A percentile compares a stretch with the other conserved stretches of the same genome.
These are phyloP conservation scores for Nicator chloris DNA, from an alignment of 2,113 vertebrate genomes.

Conservation along the genomic window DNA sequence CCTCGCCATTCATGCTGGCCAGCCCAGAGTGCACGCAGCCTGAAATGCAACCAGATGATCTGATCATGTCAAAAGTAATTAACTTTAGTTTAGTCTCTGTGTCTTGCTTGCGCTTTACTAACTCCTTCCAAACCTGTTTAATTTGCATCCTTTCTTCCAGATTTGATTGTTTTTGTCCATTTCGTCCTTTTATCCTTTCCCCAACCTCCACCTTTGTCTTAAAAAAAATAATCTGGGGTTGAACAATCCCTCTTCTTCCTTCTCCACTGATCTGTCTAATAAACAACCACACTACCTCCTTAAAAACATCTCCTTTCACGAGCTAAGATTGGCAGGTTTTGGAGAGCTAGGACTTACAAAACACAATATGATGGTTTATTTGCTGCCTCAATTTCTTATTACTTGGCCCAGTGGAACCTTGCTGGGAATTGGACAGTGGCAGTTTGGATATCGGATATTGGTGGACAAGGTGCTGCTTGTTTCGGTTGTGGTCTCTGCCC, in stretches of 20 bases:
- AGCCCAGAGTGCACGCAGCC: not conserved
- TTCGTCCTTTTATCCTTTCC: not conserved
- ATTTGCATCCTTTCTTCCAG: conserved; percentile 20
- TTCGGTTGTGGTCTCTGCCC: not conserved
- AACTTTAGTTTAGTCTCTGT: conserved; percentile 51
- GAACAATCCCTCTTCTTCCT: not conserved
- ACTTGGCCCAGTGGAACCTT: not conserved
- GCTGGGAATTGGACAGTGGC: not conserved
- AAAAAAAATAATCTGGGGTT: not conserved
- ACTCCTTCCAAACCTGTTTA: conserved; percentile 32
- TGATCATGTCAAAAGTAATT: conserved; percentile 69
- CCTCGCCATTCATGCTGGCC: conserved; percentile 5
- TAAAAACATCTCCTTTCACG: not conserved
- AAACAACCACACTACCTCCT: not conserved
- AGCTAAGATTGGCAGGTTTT: not conserved
- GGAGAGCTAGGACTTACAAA: not conserved
- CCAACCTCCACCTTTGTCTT: not conserved
- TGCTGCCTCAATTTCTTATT: not conserved
- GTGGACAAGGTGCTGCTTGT: not conserved
- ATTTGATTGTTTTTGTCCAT: not conserved
- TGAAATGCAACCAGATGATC: conserved; percentile 52
- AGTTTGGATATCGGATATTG: not conserved
- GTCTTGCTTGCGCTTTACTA: not conserved
- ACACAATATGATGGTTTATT: not conserved
- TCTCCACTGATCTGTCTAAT: not conserved